Conservation (phyloP, 2,797 vertebrate genomes). For the Vireo griseus region DNA sequence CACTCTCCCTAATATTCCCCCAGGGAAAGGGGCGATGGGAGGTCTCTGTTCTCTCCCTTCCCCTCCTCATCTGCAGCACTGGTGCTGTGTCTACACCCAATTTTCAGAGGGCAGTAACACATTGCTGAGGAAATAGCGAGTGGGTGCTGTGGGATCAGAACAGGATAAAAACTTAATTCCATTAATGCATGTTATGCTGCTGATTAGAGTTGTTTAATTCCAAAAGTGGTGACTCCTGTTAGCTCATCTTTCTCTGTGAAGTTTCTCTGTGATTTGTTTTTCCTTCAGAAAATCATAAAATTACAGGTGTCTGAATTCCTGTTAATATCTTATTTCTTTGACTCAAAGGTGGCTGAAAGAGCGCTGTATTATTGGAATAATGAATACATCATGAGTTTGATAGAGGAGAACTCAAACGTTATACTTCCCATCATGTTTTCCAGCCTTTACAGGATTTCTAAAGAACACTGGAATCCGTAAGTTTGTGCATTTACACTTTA, state of each 20-base stretch:
- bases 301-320: neutral
- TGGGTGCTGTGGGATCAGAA: neutral
- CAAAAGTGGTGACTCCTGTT: neutral
- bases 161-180: neutral
- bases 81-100: neutral
- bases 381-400: constrained; percentile 99
- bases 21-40: neutral
- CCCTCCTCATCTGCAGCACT: neutral
- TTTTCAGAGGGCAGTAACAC: neutral
- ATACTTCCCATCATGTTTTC: constrained; percentile 99
- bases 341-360: constrained; percentile 90
- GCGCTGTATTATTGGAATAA: constrained; percentile 99
- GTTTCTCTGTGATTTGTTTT: neutral
- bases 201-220: neutral
- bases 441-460: constrained; percentile 98
- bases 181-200: neutral
- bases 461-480: constrained; percentile 99
- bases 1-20: neutral
- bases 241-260: neutral
- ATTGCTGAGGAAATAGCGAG: neutral
- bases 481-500: constrained; percentile 45
- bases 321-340: constrained; percentile 27
- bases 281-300: neutral
- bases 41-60: neutral
- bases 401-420: constrained; percentile 97